A percentile compares a stretch with the other conserved stretches of the same genome.
Evolutionary conservation across 92 coral and sea anemone genomes (phyloP).

Genomic region (Bergia sp.): DNA sequence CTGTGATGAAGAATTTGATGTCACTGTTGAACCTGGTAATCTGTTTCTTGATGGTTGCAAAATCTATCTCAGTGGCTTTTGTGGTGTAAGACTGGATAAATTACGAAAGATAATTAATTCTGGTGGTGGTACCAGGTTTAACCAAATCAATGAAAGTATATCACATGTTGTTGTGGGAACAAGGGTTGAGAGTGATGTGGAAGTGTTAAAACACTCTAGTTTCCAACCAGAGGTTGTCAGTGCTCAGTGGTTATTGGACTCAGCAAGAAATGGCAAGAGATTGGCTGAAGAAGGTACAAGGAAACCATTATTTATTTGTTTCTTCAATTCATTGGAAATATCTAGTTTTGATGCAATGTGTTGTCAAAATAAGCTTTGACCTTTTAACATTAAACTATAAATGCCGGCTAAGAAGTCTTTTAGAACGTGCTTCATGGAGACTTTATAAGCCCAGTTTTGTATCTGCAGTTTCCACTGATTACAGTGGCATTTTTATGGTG

Average conservation of each 20-base stretch:
- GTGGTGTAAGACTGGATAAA: constrained; percentile 72
- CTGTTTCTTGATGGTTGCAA: constrained; percentile 96
- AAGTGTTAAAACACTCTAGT: constrained; percentile 67
- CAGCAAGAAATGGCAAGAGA: constrained; percentile 77
- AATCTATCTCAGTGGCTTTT: constrained; percentile 88
- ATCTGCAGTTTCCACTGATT: too few relatives aligned
- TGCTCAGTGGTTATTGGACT: constrained; percentile 90
- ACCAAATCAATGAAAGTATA: constrained; percentile 89
- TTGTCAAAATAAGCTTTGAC: neutral
- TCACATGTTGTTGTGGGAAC: constrained; percentile 90
- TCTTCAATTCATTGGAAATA: too few relatives aligned
- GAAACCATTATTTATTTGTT: too few relatives aligned
- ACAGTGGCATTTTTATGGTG: too few relatives aligned
- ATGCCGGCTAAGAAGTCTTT: too few relatives aligned
- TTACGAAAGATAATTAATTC: constrained; percentile 82
- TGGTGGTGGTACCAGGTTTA: constrained; percentile 96
- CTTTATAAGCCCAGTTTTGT: too few relatives aligned
- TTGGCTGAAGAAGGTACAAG: constrained; percentile 81
- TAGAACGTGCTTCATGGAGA: too few relatives aligned
- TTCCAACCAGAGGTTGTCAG: constrained; percentile 80
- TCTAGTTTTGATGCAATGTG: too few relatives aligned
- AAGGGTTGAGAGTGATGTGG: constrained; percentile 65
- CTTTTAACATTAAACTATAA: too few relatives aligned
- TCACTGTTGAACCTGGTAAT: constrained; percentile 72
- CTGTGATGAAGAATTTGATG: constrained; percentile 66